phyloP scores from a whole-genome alignment of 2,888 invertebrate genomes.

The Anthrax anthrax region DNA sequence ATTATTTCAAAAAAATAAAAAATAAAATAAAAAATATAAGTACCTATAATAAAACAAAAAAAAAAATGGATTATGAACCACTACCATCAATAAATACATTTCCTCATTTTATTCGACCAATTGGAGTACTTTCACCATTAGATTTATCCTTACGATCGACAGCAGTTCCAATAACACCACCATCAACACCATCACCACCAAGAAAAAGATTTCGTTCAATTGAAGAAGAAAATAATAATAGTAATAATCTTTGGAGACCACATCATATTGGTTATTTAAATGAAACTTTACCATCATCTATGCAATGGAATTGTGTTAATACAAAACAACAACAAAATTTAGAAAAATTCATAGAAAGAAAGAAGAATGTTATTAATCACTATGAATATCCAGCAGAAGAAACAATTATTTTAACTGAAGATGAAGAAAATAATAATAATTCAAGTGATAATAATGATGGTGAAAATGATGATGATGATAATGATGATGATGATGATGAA shows the following conservation, averaged over 20 bases:
- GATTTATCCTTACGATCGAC: constrained; percentile 29
- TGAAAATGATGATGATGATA: constrained; percentile 1
- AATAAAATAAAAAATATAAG: too few species aligned
- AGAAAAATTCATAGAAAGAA: background rate
- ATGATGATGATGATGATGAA: constrained; percentile 24
- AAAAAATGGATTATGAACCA: constrained; percentile 21
- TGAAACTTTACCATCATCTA: constrained; percentile 11
- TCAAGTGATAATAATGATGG: constrained; percentile 10
- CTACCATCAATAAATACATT: constrained; percentile 31
- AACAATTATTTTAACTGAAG: constrained; percentile 33
- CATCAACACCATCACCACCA: constrained; percentile 34
- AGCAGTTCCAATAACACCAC: constrained; percentile 32
- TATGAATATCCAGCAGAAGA: constrained; percentile 13
- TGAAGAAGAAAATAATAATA: constrained; percentile 17
- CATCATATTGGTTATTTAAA: constrained; percentile 19
- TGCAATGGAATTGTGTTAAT: constrained; percentile 7
- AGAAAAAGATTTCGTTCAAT: constrained; percentile 27
- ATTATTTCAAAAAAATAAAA: too few species aligned
- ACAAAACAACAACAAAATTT: background rate
- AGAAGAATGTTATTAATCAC: background rate
- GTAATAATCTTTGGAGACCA: constrained; percentile 25
- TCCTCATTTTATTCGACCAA: constrained; percentile 26
- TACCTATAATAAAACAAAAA: too few species aligned
- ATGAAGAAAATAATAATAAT: constrained; percentile 15
- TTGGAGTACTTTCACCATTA: constrained; percentile 26